These are phyloP conservation scores for Metallyticus violacea DNA, from an alignment of 2,888 invertebrate genomes.

Conservation along the genomic window DNA sequence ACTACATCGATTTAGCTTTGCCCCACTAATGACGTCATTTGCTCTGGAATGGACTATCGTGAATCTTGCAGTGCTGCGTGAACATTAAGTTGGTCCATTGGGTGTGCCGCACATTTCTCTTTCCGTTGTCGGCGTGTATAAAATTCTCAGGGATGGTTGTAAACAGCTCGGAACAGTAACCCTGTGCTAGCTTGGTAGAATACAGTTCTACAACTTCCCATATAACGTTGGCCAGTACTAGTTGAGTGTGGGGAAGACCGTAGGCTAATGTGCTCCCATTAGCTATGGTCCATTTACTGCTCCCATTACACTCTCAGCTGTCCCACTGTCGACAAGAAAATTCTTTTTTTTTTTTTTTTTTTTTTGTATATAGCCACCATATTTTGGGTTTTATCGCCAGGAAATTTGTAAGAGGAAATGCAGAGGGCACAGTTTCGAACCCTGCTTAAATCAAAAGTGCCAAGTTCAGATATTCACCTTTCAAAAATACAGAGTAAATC, in stretches of 20 bases:
- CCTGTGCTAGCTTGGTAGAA: not conserved
- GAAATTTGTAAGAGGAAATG: too few relatives aligned
- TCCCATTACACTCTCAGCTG: not conserved
- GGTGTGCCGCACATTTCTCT: not conserved
- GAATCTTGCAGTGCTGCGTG: conserved; percentile 13
- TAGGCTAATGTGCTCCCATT: not conserved
- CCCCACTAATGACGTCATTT: conserved; percentile 12
- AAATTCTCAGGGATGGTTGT: not conserved
- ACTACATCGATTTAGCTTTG: not conserved
- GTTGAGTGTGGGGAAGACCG: too few relatives aligned
- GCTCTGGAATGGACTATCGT: not conserved
- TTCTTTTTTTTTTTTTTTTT: not conserved
- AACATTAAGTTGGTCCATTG: not conserved
- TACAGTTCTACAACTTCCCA: too few relatives aligned
- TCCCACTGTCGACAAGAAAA: not conserved
- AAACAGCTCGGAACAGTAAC: not conserved
- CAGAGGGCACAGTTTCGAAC: not conserved
- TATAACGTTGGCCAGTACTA: not conserved
- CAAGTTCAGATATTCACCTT: too few relatives aligned
- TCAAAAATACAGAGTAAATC: too few relatives aligned
- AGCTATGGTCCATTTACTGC: not conserved
- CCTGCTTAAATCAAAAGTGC: too few relatives aligned
- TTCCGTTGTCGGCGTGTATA: not conserved
- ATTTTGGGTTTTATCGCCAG: too few relatives aligned
- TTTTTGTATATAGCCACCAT: not conserved